Evolutionary conservation across 2,888 invertebrate genomes (phyloP), one percentile per base, ranked within the genome.

Genomic region (Cryptophagus acutangulus): DNA sequence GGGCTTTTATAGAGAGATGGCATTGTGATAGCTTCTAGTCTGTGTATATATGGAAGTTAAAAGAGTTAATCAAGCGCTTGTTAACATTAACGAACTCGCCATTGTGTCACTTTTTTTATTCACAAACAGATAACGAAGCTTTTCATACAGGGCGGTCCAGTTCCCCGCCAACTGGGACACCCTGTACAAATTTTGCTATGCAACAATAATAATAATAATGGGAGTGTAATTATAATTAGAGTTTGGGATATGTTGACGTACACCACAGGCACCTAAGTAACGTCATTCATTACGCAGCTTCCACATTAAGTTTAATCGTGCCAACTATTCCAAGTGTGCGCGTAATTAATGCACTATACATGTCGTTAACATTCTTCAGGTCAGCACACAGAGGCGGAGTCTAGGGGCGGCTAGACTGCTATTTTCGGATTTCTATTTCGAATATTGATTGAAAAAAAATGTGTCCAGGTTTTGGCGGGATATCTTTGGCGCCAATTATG

Each of bases 71-170:
- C 63, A 66, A 61, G 50, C 57, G 60, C 65, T 65, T 65, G 65
- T 65, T 64, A 66, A 62, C 63, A 66, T 65, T 65, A 66, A 66
- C 65, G 65, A 66, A 66, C 59, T 56, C 49, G 48, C 57, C 57
- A 63, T 64, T 63, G 63, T 62, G n/a, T n/a, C 60, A 56, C 61
- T 54, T 55, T 40, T 61, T 59, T 62, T 62, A 62, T 62, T 61
- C 63, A n/a, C n/a, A 57, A 45, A 48, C 53, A 56, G 61, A 63
- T 64, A 64, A 64, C 62, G 63, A 64, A 62, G 60, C 62, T 57
- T 63, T 64, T 64, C 61, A 62, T 54, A 47, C 52, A 45, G 52
- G 34, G 48, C 50, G n/a, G n/a, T n/a, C n/a, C n/a, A n/a, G n/a
- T n/a, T n/a, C n/a, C n/a, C n/a, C n/a, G n/a, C n/a, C n/a, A n/a